These are phyloP conservation scores for Unio delphinus DNA, from an alignment of 2,888 invertebrate species.

Conservation along the genomic window DNA sequence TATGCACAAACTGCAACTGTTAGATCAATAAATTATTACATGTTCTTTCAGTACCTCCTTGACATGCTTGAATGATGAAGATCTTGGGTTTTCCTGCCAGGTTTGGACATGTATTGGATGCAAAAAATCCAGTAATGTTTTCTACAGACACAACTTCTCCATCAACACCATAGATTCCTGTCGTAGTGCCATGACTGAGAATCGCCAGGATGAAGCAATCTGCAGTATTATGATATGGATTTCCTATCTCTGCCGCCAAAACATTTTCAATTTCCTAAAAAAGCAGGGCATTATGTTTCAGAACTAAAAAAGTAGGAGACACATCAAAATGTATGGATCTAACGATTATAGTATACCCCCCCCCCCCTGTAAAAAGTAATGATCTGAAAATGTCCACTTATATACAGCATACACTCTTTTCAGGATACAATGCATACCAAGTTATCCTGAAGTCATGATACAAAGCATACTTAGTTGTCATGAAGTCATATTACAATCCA, in stretches of 20 bases:
- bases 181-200: slow-evolving; percentile 36
- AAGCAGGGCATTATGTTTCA: background rate
- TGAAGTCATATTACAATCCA: too few species aligned
- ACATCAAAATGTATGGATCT: background rate
- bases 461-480: too few species aligned
- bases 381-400: too few species aligned
- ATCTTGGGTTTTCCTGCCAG: slow-evolving; percentile 49
- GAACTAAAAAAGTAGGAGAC: too few species aligned
- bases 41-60: slow-evolving; percentile 37
- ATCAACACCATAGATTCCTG: slow-evolving; percentile 40
- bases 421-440: too few species aligned
- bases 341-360: too few species aligned
- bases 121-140: slow-evolving; percentile 30
- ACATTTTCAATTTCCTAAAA: slow-evolving; percentile 28
- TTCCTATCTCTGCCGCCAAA: slow-evolving; percentile 18
- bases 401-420: too few species aligned
- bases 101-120: slow-evolving; percentile 30
- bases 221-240: slow-evolving; percentile 21
- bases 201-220: slow-evolving; percentile 44
- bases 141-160: slow-evolving; percentile 27
- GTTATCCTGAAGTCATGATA: too few species aligned
- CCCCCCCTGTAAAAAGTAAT: too few species aligned
- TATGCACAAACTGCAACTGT: too few species aligned
- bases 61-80: slow-evolving; percentile 52
- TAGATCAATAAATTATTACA: too few species aligned